Conservation (phyloP, 2,113 vertebrate species). For the Uria lomvia region DNA sequence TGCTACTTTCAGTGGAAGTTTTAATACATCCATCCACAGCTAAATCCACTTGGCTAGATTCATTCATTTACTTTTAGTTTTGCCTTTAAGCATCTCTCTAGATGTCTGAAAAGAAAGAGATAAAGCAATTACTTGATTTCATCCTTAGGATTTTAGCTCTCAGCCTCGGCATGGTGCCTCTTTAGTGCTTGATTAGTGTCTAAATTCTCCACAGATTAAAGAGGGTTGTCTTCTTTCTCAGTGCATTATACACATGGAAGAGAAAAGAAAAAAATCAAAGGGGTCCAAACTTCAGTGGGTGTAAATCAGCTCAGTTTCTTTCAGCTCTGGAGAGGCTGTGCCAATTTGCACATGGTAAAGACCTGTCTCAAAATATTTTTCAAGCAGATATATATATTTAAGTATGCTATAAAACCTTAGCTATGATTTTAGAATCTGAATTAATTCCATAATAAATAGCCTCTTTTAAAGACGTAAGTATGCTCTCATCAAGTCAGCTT, state of each 20-base stretch:
- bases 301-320: neutral
- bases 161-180: conserved; percentile 42
- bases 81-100: conserved; percentile 38
- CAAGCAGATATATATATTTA: neutral
- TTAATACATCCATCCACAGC: neutral
- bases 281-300: neutral
- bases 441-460: neutral
- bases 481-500: neutral
- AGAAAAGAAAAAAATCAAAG: conserved; percentile 41
- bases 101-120: conserved; percentile 50
- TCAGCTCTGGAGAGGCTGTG: neutral
- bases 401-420: neutral
- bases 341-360: neutral
- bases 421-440: neutral
- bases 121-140: conserved; percentile 63
- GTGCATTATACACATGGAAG: neutral
- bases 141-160: conserved; percentile 45
- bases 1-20: neutral
- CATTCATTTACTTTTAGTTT: conserved; percentile 27
- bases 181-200: conserved; percentile 55
- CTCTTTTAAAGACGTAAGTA: neutral
- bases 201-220: conserved; percentile 54
- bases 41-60: neutral
- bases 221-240: neutral
- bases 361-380: neutral